These are phyloP conservation scores for Eurois occulta DNA, from an alignment of 2,888 invertebrate genomes.

Conservation along the genomic window DNA sequence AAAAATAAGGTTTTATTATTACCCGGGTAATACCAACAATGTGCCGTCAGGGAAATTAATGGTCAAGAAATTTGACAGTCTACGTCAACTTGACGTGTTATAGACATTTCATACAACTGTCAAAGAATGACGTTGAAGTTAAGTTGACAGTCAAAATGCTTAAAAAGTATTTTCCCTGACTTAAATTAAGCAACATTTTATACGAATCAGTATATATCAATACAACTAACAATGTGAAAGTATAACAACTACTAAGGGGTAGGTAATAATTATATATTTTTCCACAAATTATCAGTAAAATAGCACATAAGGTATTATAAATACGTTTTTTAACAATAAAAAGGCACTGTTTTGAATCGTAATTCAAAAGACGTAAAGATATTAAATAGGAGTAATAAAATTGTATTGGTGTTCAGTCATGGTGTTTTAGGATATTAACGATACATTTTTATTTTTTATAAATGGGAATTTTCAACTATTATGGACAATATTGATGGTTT, in stretches of 20 bases:
- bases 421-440: constrained; percentile 28
- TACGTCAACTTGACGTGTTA: not conserved
- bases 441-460: constrained; percentile 11
- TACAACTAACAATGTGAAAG: constrained; percentile 51
- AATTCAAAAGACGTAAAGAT: constrained; percentile 73
- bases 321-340: constrained; percentile 79
- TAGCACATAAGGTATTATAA: constrained; percentile 66
- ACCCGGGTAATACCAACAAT: constrained; percentile 33
- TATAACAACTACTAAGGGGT: constrained; percentile 46
- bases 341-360: constrained; percentile 84
- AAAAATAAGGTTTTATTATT: not conserved
- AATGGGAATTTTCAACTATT: constrained; percentile 33
- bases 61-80: not conserved
- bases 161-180: not conserved
- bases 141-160: not conserved
- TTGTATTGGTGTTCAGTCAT: constrained; percentile 65
- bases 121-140: not conserved
- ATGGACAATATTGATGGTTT: constrained; percentile 37
- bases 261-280: constrained; percentile 37
- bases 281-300: constrained; percentile 65
- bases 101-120: not conserved
- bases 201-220: constrained; percentile 43
- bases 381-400: constrained; percentile 64
- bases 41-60: not conserved
- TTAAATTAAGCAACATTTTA: constrained; percentile 32